These are phyloP conservation scores for Sebastes fasciatus DNA, from an alignment of 2,113 vertebrate species.

Conservation along the genomic window DNA sequence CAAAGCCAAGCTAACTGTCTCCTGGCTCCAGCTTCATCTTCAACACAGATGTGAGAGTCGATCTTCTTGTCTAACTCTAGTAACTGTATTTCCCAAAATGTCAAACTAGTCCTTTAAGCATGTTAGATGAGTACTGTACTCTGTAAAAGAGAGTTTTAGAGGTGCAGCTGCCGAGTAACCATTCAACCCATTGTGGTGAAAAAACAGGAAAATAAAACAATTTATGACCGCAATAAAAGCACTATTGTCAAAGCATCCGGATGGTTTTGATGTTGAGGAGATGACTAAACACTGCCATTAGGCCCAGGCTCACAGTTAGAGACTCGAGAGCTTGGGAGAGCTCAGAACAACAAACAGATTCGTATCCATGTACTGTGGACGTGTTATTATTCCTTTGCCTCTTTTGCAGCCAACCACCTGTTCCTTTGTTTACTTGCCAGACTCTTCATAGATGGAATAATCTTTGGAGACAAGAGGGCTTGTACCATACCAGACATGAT, in stretches of 20 bases:
- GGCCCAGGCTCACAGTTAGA: slow-evolving; percentile 40
- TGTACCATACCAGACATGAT: slow-evolving; percentile 63
- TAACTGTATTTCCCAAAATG: neutral
- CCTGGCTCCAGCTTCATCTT: neutral
- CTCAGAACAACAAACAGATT: slow-evolving; percentile 66
- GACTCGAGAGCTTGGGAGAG: slow-evolving; percentile 27
- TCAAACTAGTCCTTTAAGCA: neutral
- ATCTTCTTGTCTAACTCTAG: neutral
- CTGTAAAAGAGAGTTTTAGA: neutral
- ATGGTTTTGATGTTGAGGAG: slow-evolving; percentile 40
- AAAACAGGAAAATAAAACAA: slow-evolving; percentile 22
- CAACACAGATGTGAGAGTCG: neutral
- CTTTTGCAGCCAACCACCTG: slow-evolving; percentile 75
- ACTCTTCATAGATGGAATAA: slow-evolving; percentile 75
- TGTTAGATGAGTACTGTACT: neutral
- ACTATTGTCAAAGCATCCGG: slow-evolving; percentile 30
- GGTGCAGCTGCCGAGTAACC: slow-evolving; percentile 6
- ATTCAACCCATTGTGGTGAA: neutral
- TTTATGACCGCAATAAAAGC: slow-evolving; percentile 16
- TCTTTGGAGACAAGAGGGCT: slow-evolving; percentile 67
- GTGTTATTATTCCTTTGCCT: slow-evolving; percentile 67
- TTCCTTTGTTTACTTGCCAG: slow-evolving; percentile 79
- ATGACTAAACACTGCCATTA: slow-evolving; percentile 61
- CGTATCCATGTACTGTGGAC: slow-evolving; percentile 52
- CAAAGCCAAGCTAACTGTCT: too few species aligned